A percentile compares a stretch with the other conserved stretches of the same genome.
These are phyloP conservation scores for Euclidia mi DNA, from an alignment of 2,888 invertebrate genomes.

Conservation along the genomic window DNA sequence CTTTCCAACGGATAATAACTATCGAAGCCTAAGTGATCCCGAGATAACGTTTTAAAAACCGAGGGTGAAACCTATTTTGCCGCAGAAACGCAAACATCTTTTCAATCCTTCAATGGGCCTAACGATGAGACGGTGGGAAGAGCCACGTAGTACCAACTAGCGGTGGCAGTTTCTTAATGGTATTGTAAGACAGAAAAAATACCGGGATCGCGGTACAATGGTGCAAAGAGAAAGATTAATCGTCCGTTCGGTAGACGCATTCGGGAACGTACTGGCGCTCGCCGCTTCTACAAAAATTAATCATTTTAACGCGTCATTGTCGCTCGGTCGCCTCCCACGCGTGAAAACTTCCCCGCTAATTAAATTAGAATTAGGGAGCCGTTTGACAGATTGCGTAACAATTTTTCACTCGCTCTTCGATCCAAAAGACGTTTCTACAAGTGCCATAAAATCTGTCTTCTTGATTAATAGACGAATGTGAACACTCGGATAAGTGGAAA, in stretches of 20 bases:
- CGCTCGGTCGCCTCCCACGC: conserved; percentile 79
- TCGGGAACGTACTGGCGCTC: conserved; percentile 70
- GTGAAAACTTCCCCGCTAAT: conserved; percentile 84
- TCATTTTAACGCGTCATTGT: conserved; percentile 89
- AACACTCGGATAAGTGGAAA: conserved; percentile 61
- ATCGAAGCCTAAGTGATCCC: conserved; percentile 89
- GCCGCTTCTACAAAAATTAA: conserved; percentile 84
- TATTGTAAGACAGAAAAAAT: conserved; percentile 89
- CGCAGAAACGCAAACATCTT: conserved; percentile 88
- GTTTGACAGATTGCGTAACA: conserved; percentile 83
- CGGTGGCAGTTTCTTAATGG: conserved; percentile 88
- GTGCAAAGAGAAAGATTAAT: conserved; percentile 89
- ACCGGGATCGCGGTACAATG: conserved; percentile 85
- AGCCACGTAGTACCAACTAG: conserved; percentile 84
- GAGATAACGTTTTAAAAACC: conserved; percentile 80
- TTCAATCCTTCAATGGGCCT: conserved; percentile 87
- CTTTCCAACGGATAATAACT: conserved; percentile 84
- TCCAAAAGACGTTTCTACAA: conserved; percentile 68
- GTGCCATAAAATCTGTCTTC: conserved; percentile 75
- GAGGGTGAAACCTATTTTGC: conserved; percentile 87
- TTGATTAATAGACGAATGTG: conserved; percentile 77
- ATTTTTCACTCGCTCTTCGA: conserved; percentile 74
- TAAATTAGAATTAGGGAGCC: conserved; percentile 86
- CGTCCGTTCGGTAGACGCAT: conserved; percentile 77
- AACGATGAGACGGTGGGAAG: conserved; percentile 77